These are phyloP conservation scores for Pseudoatta argentina DNA, from an alignment of 1,140 invertebrate genomes.

Conservation along the genomic window DNA sequence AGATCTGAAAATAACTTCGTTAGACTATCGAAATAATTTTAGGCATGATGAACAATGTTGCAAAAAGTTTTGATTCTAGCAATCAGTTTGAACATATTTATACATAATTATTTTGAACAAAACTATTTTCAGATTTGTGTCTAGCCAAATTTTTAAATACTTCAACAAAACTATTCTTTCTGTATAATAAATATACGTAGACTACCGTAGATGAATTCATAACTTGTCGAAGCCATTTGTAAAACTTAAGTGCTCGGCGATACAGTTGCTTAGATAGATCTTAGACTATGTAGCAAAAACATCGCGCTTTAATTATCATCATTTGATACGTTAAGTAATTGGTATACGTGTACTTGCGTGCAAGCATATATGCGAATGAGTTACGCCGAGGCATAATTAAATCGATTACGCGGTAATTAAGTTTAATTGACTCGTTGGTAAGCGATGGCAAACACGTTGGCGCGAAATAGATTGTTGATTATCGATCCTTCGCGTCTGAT, in stretches of 20 bases:
- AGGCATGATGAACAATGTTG: too few relatives aligned
- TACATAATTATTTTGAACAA: too few relatives aligned
- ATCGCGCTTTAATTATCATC: slow-evolving; percentile 61
- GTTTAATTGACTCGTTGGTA: slow-evolving; percentile 75
- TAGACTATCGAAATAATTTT: too few relatives aligned
- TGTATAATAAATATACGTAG: background rate
- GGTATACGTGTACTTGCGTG: slow-evolving; percentile 32
- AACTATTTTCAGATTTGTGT: too few relatives aligned
- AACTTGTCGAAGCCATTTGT: slow-evolving; percentile 28
- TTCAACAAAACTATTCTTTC: too few relatives aligned
- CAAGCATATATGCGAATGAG: slow-evolving; percentile 57
- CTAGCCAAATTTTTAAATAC: too few relatives aligned
- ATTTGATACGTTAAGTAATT: slow-evolving; percentile 68
- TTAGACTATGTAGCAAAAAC: slow-evolving; percentile 20
- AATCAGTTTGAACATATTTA: too few relatives aligned
- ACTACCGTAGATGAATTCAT: background rate
- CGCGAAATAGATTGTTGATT: slow-evolving; percentile 53
- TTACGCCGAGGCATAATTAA: slow-evolving; percentile 64
- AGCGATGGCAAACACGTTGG: slow-evolving; percentile 68
- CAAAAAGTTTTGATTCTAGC: too few relatives aligned
- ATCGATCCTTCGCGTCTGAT: slow-evolving; percentile 56
- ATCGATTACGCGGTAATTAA: slow-evolving; percentile 72
- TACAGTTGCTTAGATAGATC: slow-evolving; percentile 58
- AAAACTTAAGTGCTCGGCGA: slow-evolving; percentile 48
- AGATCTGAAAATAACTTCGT: too few relatives aligned